Percentiles rank a stretch among this genome's conserved stretches.
Conservation (phyloP, 2,797 vertebrate species). For the Carapus acus region DNA sequence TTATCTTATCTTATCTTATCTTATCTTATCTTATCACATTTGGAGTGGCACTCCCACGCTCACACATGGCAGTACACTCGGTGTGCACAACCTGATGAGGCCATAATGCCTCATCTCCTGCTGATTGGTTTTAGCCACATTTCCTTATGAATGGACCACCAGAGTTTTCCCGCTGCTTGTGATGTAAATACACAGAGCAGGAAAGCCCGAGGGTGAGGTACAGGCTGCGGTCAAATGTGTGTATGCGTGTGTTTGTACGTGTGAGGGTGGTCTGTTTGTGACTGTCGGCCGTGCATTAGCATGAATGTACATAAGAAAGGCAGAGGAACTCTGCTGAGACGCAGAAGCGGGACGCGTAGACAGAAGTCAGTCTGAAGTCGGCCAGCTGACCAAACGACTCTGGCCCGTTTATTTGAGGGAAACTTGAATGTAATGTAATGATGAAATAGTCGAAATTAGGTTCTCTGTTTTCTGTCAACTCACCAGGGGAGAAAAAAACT, state of each 20-base stretch:
- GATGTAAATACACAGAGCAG: slow-evolving; percentile 61
- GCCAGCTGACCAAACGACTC: slow-evolving; percentile 9
- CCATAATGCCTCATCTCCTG: slow-evolving; percentile 15
- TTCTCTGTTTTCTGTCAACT: no score
- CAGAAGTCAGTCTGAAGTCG: slow-evolving; percentile 32
- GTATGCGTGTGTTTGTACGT: slow-evolving; percentile 11
- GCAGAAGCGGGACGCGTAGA: slow-evolving; percentile 17
- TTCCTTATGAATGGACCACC: slow-evolving; percentile 52
- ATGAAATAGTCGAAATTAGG: no score
- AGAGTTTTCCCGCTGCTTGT: slow-evolving; percentile 46
- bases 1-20: no score
- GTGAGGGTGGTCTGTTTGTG: not conserved
- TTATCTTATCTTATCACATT: no score
- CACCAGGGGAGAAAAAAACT: no score
- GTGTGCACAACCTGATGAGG: no score
- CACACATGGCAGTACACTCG: no score
- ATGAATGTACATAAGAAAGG: slow-evolving; percentile 34
- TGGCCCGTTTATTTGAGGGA: no score
- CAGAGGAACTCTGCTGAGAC: slow-evolving; percentile 11
- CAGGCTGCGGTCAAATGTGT: slow-evolving; percentile 29
- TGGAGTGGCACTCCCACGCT: no score
- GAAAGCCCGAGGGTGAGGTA: slow-evolving; percentile 35
- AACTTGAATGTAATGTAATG: no score
- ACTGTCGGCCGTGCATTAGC: slow-evolving; percentile 11
- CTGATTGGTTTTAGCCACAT: slow-evolving; percentile 39